Conservation (phyloP, 2,797 vertebrate genomes). For the Alfaro cultratus region DNA sequence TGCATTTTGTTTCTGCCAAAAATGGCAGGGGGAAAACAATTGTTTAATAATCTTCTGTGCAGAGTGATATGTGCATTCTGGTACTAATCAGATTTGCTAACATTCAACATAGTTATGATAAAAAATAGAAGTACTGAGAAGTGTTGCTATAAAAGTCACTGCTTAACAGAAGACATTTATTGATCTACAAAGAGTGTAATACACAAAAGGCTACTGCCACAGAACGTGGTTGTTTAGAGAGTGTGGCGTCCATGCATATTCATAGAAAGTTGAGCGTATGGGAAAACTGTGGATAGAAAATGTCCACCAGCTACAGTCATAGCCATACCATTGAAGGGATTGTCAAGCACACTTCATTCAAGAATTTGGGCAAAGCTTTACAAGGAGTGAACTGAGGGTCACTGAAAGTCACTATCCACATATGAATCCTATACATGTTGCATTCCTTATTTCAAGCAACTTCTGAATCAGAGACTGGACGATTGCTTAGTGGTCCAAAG, state of each 20-base stretch:
- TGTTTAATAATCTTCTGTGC: not conserved
- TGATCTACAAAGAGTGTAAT: not conserved
- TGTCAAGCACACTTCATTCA: not conserved
- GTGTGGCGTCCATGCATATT: not conserved
- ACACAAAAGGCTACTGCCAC: not conserved
- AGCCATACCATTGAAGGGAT: not conserved
- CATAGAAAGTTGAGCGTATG: not conserved
- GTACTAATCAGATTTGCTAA: not conserved
- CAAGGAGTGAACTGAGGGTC: not conserved
- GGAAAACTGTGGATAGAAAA: not conserved
- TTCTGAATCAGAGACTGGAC: not conserved
- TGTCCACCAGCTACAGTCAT: not conserved
- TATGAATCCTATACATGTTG: not conserved
- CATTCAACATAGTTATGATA: too few species aligned
- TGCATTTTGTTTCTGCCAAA: too few species aligned
- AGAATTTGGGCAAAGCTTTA: not conserved
- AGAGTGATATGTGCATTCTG: not conserved
- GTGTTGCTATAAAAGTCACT: too few species aligned
- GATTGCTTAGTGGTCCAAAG: not conserved
- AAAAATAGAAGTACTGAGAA: too few species aligned
- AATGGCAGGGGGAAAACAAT: too few species aligned
- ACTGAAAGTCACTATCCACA: not conserved
- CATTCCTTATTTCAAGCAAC: not conserved
- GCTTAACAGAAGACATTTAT: not conserved
- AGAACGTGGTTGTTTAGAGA: not conserved